Base-by-base conservation (phyloP, 2,888 invertebrate genomes). In the Odontothrips loti region DNA sequence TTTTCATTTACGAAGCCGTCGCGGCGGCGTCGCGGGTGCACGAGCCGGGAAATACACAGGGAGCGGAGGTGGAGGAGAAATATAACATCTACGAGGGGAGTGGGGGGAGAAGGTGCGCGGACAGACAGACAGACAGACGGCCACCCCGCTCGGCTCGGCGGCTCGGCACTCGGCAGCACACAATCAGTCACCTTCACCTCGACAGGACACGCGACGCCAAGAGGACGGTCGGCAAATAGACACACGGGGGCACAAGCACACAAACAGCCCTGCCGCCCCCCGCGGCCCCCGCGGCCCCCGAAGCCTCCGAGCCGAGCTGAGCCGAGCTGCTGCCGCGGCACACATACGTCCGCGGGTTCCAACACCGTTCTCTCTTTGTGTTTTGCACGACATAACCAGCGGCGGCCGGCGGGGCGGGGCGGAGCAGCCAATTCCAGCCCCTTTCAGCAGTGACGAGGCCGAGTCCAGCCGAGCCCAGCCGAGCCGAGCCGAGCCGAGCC, bases 121-220 rank as follows among this genome's bases (percentile, higher is more conserved):
- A 58, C 20, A 58, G 58, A 58, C 20, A 58, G 58, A 58, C 20
- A 58, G 58, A 58, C 20, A 58, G 58, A 58, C 20, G 15, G 58
- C 10, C 4, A 58, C n/a, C n/a, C n/a, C n/a, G n/a, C n/a, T n/a
- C n/a, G n/a, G n/a, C n/a, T n/a, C n/a, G 34, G 34, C 34, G 34
- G 34, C 34, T 43, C 34, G 2, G 34, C 34, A 43, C 34, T 43
- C 34, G 34, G 34, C 20, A 15, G 11, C 68, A 23, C 27, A 75
- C 68, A 75, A 75, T 75, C 68, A 75, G 68, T 75, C 68, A 75
- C 68, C 68, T 75, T 27, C 23, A 12, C 23, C 23, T 27, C 23
- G 68, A 75, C 68, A 75, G 68, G 68, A 23, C 34, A 12, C 27
- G 11, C 68, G 68, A 9, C 68, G 68, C 68, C 23, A 23, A 68